Evolutionary conservation across 2,113 vertebrate genomes (phyloP).

Genomic region (Anas platyrhynchos): DNA sequence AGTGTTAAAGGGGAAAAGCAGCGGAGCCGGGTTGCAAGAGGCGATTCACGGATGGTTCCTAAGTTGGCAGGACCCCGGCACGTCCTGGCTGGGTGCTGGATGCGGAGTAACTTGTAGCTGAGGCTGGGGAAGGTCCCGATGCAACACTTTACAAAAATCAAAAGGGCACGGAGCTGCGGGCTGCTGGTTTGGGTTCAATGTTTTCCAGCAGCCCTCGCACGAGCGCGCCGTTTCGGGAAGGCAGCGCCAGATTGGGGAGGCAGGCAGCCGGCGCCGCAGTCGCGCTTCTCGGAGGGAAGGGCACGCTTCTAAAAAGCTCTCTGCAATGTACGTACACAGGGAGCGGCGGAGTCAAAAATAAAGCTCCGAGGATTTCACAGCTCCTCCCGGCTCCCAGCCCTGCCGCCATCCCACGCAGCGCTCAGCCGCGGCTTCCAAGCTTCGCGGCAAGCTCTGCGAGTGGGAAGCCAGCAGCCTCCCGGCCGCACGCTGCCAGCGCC

Average conservation of each 20-base stretch:
- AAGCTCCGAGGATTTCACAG: slow-evolving; percentile 62
- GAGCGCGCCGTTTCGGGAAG: background rate
- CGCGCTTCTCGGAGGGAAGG: background rate
- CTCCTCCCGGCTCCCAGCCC: slow-evolving; percentile 40
- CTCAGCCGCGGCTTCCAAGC: slow-evolving; percentile 44
- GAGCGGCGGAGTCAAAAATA: slow-evolving; percentile 51
- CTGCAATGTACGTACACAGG: slow-evolving; percentile 1
- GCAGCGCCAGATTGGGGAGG: slow-evolving; percentile 42
- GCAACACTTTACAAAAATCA: background rate
- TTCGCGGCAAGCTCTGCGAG: background rate
- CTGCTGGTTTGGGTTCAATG: background rate
- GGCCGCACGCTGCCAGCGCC: too few relatives aligned
- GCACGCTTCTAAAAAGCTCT: slow-evolving; percentile 12
- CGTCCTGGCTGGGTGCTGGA: background rate
- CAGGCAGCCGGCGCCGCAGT: background rate
- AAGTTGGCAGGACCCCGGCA: background rate
- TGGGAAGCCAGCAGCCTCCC: slow-evolving; percentile 51
- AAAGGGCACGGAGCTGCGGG: background rate
- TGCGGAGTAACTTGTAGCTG: background rate
- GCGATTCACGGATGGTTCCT: background rate
- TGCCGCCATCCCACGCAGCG: slow-evolving; percentile 33
- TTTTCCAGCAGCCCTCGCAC: background rate
- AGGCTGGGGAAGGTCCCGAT: background rate
- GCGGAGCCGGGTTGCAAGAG: background rate
- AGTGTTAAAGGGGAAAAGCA: background rate